Evolutionary conservation across 2,888 invertebrate genomes (phyloP).

Genomic region (Pycnomerus fuliginosus): DNA sequence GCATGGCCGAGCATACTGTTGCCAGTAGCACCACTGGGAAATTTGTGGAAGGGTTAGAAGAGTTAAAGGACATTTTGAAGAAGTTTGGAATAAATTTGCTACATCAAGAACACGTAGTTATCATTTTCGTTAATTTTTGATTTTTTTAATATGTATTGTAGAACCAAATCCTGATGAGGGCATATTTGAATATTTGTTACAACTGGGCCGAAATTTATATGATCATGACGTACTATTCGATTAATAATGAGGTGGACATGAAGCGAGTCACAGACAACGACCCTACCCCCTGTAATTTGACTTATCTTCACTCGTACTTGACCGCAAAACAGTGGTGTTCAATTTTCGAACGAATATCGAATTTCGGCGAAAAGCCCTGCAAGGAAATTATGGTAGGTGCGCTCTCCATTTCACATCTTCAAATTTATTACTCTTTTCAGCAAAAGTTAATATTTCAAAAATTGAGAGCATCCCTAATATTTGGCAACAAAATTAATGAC

Average conservation of each 20-base stretch:
- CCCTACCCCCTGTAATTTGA: conserved; percentile 41
- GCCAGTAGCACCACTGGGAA: conserved; percentile 40
- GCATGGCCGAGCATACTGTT: conserved; percentile 46
- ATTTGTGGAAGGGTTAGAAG: conserved; percentile 40
- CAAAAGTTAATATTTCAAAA: conserved; percentile 47
- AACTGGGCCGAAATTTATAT: conserved; percentile 48
- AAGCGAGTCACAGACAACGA: conserved; percentile 34
- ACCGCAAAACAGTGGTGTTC: conserved; percentile 47
- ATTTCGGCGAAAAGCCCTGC: conserved; percentile 50
- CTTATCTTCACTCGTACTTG: conserved; percentile 48
- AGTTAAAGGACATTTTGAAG: conserved; percentile 38
- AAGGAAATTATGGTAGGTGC: conserved; percentile 36
- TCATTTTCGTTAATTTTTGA: conserved; percentile 1
- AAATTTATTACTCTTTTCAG: conserved; percentile 34
- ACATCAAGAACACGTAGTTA: conserved; percentile 47
- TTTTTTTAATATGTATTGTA: conserved; percentile 30
- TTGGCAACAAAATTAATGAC: conserved; percentile 39
- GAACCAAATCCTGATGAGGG: conserved; percentile 46
- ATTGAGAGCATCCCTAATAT: conserved; percentile 40
- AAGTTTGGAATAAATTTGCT: conserved; percentile 44
- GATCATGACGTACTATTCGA: conserved; percentile 41
- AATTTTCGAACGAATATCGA: conserved; percentile 48
- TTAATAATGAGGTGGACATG: conserved; percentile 32
- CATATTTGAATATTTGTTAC: conserved; percentile 46
- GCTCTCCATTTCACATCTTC: conserved; percentile 4